Evolutionary conservation across 2,888 invertebrate species (phyloP), one percentile per base, ranked within the genome.

Genomic region (Panopea generosa): DNA sequence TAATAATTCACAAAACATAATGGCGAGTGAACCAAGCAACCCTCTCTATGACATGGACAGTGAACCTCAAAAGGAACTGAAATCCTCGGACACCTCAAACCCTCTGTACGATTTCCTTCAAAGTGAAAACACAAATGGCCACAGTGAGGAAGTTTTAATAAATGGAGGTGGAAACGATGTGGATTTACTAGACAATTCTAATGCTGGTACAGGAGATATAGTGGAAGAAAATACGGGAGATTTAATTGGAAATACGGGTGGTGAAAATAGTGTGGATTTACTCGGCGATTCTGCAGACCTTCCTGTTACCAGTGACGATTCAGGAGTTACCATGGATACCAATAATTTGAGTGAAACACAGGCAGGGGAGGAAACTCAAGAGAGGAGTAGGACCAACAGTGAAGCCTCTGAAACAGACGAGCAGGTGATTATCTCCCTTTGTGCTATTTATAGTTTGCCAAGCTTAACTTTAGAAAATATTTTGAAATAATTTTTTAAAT

Each of bases 71-170:
- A 77, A 77, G 26, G 72, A 82, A 24, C 55, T 63, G 16, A 78
- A 81, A 26, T 62, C 80, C 1, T 66, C 73, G 20, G 43, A 40
- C 2, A 73, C 82, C 2, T 52, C 77, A 14, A 85, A 85, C 61
- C 82, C 83, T 16, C 59, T 85, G 24, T 83, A 86, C 52, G 87
- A 86, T 63, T 77, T 86, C 20, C 70, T 80, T 68, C 62, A 82
- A 40, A 79, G 63, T 65, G 78, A 76, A 52, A 71, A 74, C 27
- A 75, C 75, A 27, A 79, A 80, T 68, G 78, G 77, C 49, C 75
- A 79, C 59, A 56, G 45, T 22, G 80, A 77, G 4, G 33, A 33
- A 33, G 33, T 33, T 4, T 33, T 33, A 33, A 33, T 63, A 66
- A 56, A 59, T 47, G 60, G 61, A 26, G 72, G 63, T 45, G 50